These are phyloP conservation scores for Cotesia glomerata DNA, from an alignment of 1,140 invertebrate species.

Conservation along the genomic window DNA sequence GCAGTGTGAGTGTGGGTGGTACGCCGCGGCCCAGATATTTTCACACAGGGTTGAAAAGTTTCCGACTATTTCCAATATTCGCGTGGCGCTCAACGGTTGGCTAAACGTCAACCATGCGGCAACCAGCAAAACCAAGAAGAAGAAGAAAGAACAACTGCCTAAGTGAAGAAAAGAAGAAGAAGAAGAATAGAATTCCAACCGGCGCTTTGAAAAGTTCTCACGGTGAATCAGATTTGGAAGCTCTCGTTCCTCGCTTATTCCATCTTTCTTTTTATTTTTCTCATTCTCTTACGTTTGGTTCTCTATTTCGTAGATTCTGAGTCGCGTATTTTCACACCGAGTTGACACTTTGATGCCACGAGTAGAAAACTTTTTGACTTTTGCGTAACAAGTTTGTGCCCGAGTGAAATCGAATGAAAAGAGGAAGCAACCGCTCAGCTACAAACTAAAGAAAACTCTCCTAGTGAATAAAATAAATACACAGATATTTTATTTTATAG, in stretches of 20 bases:
- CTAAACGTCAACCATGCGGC: conserved; percentile 25
- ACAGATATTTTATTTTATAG: too few relatives aligned
- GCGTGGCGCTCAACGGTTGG: conserved; percentile 3
- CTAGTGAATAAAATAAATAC: too few relatives aligned
- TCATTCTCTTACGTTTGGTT: background rate
- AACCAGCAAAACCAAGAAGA: conserved; percentile 4
- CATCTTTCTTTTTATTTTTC: too few relatives aligned
- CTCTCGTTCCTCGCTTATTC: too few relatives aligned
- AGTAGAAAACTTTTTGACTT: conserved; percentile 28
- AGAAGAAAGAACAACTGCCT: conserved; percentile 11
- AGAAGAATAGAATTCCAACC: conserved; percentile 11
- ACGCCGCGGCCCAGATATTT: conserved; percentile 16
- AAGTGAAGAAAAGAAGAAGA: background rate
- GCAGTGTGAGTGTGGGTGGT: too few relatives aligned
- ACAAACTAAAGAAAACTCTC: background rate
- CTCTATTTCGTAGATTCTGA: background rate
- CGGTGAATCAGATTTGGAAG: conserved; percentile 27
- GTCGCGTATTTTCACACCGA: conserved; percentile 25
- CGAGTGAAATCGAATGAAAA: conserved; percentile 14
- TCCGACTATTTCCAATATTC: conserved; percentile 34
- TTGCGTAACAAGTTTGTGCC: conserved; percentile 20
- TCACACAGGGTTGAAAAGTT: conserved; percentile 21
- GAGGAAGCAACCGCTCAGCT: background rate
- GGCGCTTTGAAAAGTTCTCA: conserved; percentile 14
- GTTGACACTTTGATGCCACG: conserved; percentile 31